Base-by-base conservation (phyloP, 2,888 invertebrate genomes). In the Sarcophaga carnaria region DNA sequence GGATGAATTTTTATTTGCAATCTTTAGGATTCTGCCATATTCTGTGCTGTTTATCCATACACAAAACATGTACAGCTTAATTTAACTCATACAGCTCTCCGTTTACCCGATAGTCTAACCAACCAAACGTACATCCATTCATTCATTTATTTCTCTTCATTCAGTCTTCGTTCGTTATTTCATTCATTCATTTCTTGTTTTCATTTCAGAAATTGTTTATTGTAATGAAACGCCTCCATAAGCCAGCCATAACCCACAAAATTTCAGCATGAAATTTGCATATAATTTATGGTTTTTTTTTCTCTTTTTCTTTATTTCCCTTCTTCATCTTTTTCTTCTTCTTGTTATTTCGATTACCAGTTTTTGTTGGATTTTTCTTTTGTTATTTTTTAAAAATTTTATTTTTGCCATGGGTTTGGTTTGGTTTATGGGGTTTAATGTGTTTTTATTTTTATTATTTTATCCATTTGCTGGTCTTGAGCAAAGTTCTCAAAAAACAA, bases 201-300 rank as follows among this genome's bases (percentile, higher is more conserved):
- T 64, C 54, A 22, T 22, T 81, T 49, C 47, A 60, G 71, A 83
- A 47, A 86, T 74, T 77, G 63, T 77, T 74, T 76, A 60, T 80
- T 77, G 45, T 71, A 76, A 71, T 69, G 80, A 71, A 77, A 85
- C 85, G 85, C 85, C 80, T 80, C 54, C 71, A 72, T 59, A 71
- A 71, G 72, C 62, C 72, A 62, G 76, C 62, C 72, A 62, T 67
- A 77, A 60, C 71, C 47, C n/a, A 64, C 45, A 85, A 87, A 89
- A 90, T 91, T 89, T 85, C 77, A 89, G 90, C 89, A 91, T 90
- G 90, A 90, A 91, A 93, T 93, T 92, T 93, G 92, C 93, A 93
- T 93, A 92, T 90, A 91, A 92, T 93, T 92, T 93, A 76, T 76
- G 76, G 37, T 37, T 37, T 37, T 10, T 37, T 10, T 37, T 22